Percentiles rank a stretch among this genome's conserved stretches.
These are phyloP conservation scores for Ptiloglossa arizonensis DNA, from an alignment of 1,140 invertebrate genomes.

Conservation along the genomic window DNA sequence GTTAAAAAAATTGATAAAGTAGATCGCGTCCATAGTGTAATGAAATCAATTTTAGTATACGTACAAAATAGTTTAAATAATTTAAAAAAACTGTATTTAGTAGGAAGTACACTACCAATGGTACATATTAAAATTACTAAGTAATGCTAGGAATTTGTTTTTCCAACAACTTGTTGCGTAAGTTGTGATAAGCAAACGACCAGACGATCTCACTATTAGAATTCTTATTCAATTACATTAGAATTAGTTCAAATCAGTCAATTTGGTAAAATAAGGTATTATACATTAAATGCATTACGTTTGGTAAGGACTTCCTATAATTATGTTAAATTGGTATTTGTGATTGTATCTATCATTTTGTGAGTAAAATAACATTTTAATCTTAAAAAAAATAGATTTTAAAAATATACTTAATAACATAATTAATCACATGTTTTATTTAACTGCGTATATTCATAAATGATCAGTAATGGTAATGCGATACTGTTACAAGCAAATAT, in stretches of 20 bases:
- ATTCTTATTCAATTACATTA: neutral
- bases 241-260: neutral
- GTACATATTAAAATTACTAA: conserved; percentile 1
- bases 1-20: too few species aligned
- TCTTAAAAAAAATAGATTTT: neutral
- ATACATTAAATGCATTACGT: neutral
- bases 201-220: neutral
- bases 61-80: too few species aligned
- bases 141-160: neutral
- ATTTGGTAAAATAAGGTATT: neutral
- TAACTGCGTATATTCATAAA: neutral
- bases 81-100: neutral
- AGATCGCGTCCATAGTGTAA: too few species aligned
- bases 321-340: neutral
- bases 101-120: conserved; percentile 15
- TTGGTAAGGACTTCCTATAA: conserved; percentile 5
- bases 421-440: neutral
- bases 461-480: too few species aligned
- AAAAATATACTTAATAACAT: neutral
- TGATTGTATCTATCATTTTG: neutral
- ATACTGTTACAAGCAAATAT: too few species aligned
- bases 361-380: neutral
- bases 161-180: conserved; percentile 32
- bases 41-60: too few species aligned
- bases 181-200: neutral